Conservation (phyloP, 2,888 invertebrate species). For the Leuctra nigra region DNA sequence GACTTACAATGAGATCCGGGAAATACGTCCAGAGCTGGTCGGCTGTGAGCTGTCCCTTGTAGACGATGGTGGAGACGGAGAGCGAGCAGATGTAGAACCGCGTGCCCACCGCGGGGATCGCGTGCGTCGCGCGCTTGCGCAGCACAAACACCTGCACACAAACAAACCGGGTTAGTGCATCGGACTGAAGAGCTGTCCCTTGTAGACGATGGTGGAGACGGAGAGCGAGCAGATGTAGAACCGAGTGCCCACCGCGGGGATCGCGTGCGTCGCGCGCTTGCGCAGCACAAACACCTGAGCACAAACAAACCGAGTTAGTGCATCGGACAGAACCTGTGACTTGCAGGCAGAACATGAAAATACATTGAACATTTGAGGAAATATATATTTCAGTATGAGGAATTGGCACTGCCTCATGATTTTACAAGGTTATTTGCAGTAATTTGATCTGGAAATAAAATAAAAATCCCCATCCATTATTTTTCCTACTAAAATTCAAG, state of each 20-base stretch:
- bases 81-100: conserved; percentile 96
- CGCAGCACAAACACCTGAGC: conserved; percentile 82
- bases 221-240: conserved; percentile 97
- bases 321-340: too few relatives aligned
- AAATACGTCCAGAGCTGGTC: conserved; percentile 78
- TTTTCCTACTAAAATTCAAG: too few relatives aligned
- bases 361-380: neutral
- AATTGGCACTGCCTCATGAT: too few relatives aligned
- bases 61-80: conserved; percentile 68
- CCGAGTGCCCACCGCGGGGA: conserved; percentile 76
- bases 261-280: conserved; percentile 85
- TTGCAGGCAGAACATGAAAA: neutral
- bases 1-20: conserved; percentile 48
- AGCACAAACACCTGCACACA: conserved; percentile 74
- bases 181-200: conserved; percentile 90
- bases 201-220: conserved; percentile 71
- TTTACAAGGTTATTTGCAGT: too few relatives aligned
- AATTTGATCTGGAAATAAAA: too few relatives aligned
- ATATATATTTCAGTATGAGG: neutral
- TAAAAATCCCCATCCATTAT: too few relatives aligned
- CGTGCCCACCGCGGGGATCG: conserved; percentile 74
- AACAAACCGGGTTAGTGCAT: conserved; percentile 14
- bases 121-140: conserved; percentile 88
- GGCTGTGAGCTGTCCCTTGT: conserved; percentile 96
- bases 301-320: neutral